phyloP scores from a whole-genome alignment of 2,113 vertebrate species.

The Chaetorhynchus papuensis region DNA sequence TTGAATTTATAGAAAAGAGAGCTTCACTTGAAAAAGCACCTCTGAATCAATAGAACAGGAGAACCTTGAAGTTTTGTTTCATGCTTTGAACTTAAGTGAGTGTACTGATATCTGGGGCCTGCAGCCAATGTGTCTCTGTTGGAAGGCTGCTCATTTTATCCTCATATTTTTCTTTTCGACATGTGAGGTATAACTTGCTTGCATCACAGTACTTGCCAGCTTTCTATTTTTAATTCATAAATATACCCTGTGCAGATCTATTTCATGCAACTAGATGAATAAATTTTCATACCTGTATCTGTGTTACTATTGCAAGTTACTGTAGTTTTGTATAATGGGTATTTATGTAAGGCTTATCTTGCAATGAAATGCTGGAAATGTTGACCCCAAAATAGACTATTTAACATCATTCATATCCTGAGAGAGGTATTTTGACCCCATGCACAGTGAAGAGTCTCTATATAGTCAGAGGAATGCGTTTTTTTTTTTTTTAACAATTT shows the following conservation, averaged over 20 bases:
- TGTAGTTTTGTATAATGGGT: not conserved
- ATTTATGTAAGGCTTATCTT: not conserved
- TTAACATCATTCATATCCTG: not conserved
- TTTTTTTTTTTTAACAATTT: not conserved
- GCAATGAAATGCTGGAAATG: not conserved
- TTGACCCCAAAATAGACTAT: not conserved
- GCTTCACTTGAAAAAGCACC: not conserved
- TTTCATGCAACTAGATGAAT: not conserved
- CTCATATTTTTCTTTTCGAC: not conserved
- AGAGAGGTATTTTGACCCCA: not conserved
- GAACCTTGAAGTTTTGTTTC: not conserved
- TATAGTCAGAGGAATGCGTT: rapidly evolving
- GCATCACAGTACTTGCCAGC: not conserved
- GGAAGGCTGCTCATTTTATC: not conserved
- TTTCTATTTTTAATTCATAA: not conserved
- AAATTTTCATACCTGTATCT: not conserved
- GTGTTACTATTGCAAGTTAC: not conserved
- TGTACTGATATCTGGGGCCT: not conserved
- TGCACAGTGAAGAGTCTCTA: not conserved
- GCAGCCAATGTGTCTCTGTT: not conserved
- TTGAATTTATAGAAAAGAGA: not conserved
- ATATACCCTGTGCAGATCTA: not conserved
- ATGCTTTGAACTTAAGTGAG: not conserved
- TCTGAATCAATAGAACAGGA: not conserved
- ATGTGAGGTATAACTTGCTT: not conserved